Percentiles rank a stretch among this genome's conserved stretches.
These are phyloP conservation scores for Eueremaeus valkanovi DNA, from an alignment of 2,888 invertebrate genomes.

Conservation along the genomic window DNA sequence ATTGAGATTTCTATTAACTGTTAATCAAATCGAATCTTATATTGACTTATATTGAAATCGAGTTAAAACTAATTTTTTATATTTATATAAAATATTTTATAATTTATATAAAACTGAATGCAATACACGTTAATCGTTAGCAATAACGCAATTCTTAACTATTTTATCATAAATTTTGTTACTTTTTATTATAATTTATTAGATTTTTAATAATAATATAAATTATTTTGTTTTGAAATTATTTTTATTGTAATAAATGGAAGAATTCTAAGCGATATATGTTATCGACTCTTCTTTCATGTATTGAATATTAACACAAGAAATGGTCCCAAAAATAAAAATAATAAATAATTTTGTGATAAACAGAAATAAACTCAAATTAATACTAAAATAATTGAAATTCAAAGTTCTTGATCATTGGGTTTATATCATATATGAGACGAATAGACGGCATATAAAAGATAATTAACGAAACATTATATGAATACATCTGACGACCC, in stretches of 20 bases:
- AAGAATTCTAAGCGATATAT: not conserved
- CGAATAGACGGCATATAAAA: not conserved
- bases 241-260: not conserved
- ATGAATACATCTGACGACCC: not conserved
- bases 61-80: no score
- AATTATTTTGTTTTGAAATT: not conserved
- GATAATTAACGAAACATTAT: not conserved
- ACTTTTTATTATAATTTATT: not conserved
- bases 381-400: not conserved
- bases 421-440: not conserved
- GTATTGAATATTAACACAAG: not conserved
- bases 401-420: not conserved
- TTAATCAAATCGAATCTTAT: no score
- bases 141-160: not conserved
- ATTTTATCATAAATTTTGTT: not conserved
- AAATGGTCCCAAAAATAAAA: slow-evolving; percentile 15
- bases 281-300: not conserved
- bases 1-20: no score
- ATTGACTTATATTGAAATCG: no score
- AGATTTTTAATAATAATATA: not conserved
- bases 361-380: not conserved
- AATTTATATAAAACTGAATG: no score
- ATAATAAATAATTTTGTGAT: not conserved
- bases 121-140: no score
- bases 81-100: no score